Evolutionary conservation across 2,113 vertebrate species (phyloP).

Genomic region (Tachycineta bicolor): DNA sequence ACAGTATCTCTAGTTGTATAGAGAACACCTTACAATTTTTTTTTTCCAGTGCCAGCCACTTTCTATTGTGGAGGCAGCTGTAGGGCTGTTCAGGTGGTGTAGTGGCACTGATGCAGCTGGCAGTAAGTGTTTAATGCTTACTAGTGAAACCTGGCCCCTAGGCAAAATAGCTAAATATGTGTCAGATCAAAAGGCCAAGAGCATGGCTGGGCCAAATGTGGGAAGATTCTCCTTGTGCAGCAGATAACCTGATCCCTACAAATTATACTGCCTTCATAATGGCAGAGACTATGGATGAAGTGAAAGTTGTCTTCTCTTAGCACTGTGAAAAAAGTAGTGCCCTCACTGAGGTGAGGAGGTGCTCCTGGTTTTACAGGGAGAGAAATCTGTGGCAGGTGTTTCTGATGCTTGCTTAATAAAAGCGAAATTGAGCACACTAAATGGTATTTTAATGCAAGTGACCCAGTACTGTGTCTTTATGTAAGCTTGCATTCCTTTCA

Average conservation of each 20-base stretch:
- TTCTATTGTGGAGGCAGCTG: background rate
- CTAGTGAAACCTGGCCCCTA: background rate
- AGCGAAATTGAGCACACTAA: background rate
- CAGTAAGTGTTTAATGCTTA: background rate
- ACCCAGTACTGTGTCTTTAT: background rate
- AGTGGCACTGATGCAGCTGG: background rate
- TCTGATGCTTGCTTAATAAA: background rate
- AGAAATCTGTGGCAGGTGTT: background rate
- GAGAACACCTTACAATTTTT: background rate
- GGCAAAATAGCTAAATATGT: background rate
- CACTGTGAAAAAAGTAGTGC: background rate
- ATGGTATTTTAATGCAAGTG: background rate
- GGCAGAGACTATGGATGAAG: background rate
- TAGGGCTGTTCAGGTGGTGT: background rate
- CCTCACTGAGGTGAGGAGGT: background rate
- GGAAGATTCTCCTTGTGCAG: background rate
- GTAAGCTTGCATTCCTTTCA: slow-evolving; percentile 6
- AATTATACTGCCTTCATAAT: background rate
- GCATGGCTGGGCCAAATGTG: background rate
- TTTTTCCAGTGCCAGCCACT: background rate
- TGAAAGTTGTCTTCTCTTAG: background rate
- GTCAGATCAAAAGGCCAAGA: background rate
- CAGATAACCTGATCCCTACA: background rate
- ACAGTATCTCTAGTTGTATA: background rate
- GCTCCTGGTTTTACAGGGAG: background rate